Evolutionary conservation across 2,113 vertebrate species (phyloP), one percentile per base, ranked within the genome.

Genomic region (Pterocles gutturalis): DNA sequence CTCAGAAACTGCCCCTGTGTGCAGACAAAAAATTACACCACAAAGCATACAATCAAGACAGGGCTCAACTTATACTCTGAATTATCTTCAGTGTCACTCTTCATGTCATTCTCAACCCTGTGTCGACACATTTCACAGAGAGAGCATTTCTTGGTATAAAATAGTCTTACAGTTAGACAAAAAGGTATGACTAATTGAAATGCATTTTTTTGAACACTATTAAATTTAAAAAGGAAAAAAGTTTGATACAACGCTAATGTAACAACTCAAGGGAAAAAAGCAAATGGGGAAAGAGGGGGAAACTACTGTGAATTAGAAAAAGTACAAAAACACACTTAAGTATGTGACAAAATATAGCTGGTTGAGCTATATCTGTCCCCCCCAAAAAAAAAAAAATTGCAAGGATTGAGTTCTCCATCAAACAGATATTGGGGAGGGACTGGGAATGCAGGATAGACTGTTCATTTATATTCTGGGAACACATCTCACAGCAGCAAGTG

Each of bases 251-350:
- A 21, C 34, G 43, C 6, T 71, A n/a, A 57, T 9, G 3, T 25
- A 81, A 25, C 5, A n/a, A 57, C 33, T 51, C 13, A 62, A 54
- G 8, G 31, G n/a, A 22, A 54, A 38, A 58, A 51, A 65, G 13
- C 5, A 79, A 79, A 53, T 4, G 1, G 48, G 9, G 10, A 36
- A 34, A 19, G 8, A 51, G 1, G 4, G 9, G 38, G 13, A 38
- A 62, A 46, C 17, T 10, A n/a, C 9, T 5, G 4, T 21, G 24
- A 85, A 45, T 58, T 9, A 43, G 13, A 58, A 83, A 46, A 46
- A 28, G 2, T 55, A 15, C 6, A 57, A 60, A 48, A 11, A 3
- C 7, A 48, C 51, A 46, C 0, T 46, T 13, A 65, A 60, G 5
- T 19, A 53, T 2, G 4, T 65, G 51, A 58, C 25, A 84, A 60